Evolutionary conservation across 2,113 vertebrate genomes (phyloP), one percentile per base, ranked within the genome.

Genomic region (Prunella himalayana): DNA sequence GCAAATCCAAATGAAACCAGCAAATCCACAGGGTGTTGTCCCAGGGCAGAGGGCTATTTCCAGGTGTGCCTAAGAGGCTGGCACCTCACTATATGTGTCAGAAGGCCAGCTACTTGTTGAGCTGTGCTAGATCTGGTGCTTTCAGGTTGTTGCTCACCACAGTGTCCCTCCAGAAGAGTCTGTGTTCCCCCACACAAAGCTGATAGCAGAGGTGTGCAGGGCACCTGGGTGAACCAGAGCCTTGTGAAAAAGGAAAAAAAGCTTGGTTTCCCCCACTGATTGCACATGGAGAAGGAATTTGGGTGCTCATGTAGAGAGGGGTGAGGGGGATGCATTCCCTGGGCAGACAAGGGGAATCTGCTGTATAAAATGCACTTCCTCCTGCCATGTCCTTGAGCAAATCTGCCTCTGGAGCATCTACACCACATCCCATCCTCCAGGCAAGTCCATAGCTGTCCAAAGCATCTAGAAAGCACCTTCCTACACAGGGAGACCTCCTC

Each of bases 141-240:
- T 77, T 60, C 42, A 64, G 33, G 23, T n/a, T 72, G 75, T 33
- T 66, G 45, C 11, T 88, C 9, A 30, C 49, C 7, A 4, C 0
- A 0, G 17, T 17, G 47, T 42, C 21, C 42, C 47, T 65, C 15
- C 47, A 57, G 35, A 57, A 33, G 4, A 27, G 13, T 7, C 6
- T 1, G 4, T 30, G n/a, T 27, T 23, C 6, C 23, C 13, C 25
- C 2, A 21, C 11, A n/a, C 0, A 0, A 54, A 37, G 16, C 39
- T 54, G 44, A 59, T 19, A 39, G 72, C 57, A 60, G 63, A 91
- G 28, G 14, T 16, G 28, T 57, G 56, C 42, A 3, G 0, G 13
- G 44, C 17, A 33, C 23, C 35, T 28, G 27, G 23, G 19, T 56
- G 31, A 93, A 50, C 33, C n/a, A 30, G 37, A 56, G 12, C 61